Percentiles rank a stretch among this genome's conserved stretches.
Evolutionary conservation across 1,140 invertebrate genomes (phyloP).

Genomic region (Oppia nitens): DNA sequence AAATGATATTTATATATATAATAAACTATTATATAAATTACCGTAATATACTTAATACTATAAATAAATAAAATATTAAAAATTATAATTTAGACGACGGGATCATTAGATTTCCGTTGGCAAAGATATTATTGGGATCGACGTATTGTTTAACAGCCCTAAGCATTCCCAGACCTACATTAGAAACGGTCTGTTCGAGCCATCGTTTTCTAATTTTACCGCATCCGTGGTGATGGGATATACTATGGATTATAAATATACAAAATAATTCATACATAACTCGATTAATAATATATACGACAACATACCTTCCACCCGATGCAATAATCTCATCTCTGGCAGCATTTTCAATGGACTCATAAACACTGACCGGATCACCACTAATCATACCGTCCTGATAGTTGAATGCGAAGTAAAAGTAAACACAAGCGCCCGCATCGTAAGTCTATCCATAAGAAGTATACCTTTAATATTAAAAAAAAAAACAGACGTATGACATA

Average conservation of each 20-base stretch:
- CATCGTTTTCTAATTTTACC: constrained; percentile 79
- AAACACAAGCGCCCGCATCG: constrained; percentile 89
- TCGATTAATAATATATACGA: too few relatives aligned
- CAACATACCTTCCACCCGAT: constrained; percentile 64
- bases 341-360: constrained; percentile 52
- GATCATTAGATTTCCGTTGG: constrained; percentile 51
- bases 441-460: too few relatives aligned
- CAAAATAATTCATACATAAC: too few relatives aligned
- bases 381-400: constrained; percentile 37
- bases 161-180: constrained; percentile 52
- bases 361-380: constrained; percentile 54
- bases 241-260: too few relatives aligned
- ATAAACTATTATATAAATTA: too few relatives aligned
- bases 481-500: too few relatives aligned
- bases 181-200: constrained; percentile 55
- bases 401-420: constrained; percentile 94
- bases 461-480: too few relatives aligned
- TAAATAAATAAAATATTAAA: too few relatives aligned
- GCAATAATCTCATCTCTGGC: constrained; percentile 83
- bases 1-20: too few relatives aligned
- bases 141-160: constrained; percentile 62
- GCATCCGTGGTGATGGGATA: constrained; percentile 92
- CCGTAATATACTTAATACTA: too few relatives aligned
- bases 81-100: too few relatives aligned
- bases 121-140: constrained; percentile 89